Evolutionary conservation across 1,140 invertebrate species (phyloP), one percentile per base, ranked within the genome.

Genomic region (Pararge aegeria): DNA sequence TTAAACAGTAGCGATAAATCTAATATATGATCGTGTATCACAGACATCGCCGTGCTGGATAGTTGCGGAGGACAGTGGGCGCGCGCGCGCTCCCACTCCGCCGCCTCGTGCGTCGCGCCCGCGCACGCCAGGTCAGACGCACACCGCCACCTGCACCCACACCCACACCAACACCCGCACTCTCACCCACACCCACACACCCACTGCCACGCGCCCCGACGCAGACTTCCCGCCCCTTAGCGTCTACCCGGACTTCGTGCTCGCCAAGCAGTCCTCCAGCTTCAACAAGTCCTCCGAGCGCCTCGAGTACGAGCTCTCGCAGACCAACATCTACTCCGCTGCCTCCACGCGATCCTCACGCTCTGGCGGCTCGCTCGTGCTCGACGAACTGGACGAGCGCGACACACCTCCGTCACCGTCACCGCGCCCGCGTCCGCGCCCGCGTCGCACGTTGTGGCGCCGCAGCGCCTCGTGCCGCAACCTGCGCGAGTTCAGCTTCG

Each of bases 381-480:
- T 72, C 40, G 78, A 78, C 60, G 80, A 80, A 49, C 74, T 44
- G 38, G 66, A 52, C 66, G 56, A 58, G 54, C 24, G 56, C 18
- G 56, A 44, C 42, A 56, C 40, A 37, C 52, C 65, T 30, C 34
- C 38, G 68, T 20, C 53, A 66, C 54, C 52, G 21, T 46, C 46
- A 1, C 29, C 49, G 30, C 30, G 7, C 7, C 42, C 52, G 21
- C 53, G 42, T 1, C 29, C 49, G 30, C 30, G 7, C 7, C 42
- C 61, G 58, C 69, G 63, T 9, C 37, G 56, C 37, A 37, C 27
- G 34, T 54, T 57, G 12, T 78, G 79, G 72, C 89, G 94, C 53
- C 94, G 95, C 70, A 95, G 94, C 77, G 94, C 94, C 66, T 95
- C 94, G 71, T 96, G 95, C 87, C 93, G 94, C 76, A 94, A 95